phyloP scores from a whole-genome alignment of 2,113 vertebrate species.

The Eclectus roratus region DNA sequence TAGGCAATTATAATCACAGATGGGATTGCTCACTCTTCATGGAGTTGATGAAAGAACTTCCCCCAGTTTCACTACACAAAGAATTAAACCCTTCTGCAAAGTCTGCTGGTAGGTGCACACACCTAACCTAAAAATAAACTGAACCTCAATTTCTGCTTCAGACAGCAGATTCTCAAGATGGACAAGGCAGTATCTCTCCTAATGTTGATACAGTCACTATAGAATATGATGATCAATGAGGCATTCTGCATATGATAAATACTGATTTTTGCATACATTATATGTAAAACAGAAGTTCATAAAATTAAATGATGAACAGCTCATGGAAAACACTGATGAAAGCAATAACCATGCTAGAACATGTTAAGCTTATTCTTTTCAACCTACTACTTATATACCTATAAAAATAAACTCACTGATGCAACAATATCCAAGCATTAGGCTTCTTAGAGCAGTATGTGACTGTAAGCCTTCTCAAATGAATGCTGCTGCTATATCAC shows the following conservation, averaged over 20 bases:
- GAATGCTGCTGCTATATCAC: background rate
- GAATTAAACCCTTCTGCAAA: background rate
- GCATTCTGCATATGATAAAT: background rate
- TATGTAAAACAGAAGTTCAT: background rate
- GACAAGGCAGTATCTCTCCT: background rate
- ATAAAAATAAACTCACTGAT: background rate
- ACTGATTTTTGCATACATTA: background rate
- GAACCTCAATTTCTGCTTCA: background rate
- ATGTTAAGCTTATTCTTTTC: background rate
- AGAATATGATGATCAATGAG: background rate
- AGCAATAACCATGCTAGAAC: background rate
- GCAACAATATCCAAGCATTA: background rate
- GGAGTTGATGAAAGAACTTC: background rate
- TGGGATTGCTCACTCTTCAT: background rate
- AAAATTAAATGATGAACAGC: background rate
- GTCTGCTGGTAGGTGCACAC: background rate
- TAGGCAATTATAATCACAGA: background rate
- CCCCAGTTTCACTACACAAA: background rate
- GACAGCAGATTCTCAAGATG: background rate
- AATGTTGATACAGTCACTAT: background rate
- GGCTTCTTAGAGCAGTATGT: background rate
- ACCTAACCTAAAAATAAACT: background rate
- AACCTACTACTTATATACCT: background rate
- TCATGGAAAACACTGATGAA: background rate
- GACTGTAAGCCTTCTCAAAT: background rate